phyloP scores from a whole-genome alignment of 2,797 vertebrate species.

The Iguana delicatissima region DNA sequence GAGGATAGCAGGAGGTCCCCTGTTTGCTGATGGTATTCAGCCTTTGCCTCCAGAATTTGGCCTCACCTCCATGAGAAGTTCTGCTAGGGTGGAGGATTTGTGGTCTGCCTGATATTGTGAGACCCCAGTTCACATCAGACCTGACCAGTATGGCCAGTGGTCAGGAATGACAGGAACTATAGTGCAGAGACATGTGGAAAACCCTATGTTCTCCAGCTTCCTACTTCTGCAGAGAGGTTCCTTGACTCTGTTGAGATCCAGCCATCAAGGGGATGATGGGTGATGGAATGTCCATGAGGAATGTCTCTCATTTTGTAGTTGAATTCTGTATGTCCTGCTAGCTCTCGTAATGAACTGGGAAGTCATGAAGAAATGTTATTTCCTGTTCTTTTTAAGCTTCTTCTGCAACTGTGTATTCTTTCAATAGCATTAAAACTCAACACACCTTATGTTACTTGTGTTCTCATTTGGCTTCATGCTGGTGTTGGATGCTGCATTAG shows the following conservation, averaged over 20 bases:
- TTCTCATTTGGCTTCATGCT: neutral
- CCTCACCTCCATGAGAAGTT: neutral
- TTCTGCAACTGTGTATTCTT: neutral
- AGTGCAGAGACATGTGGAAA: neutral
- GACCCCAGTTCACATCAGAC: no score
- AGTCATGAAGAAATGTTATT: neutral
- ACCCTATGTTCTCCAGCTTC: neutral
- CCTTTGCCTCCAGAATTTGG: neutral
- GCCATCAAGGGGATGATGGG: no score
- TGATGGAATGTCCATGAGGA: no score
- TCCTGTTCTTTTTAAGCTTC: neutral
- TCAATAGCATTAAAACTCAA: neutral
- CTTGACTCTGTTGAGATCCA: no score
- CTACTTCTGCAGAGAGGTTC: neutral
- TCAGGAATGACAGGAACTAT: neutral
- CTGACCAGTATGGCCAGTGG: neutral
- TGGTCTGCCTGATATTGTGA: no score
- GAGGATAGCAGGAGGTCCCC: neutral
- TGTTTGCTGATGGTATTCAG: no score
- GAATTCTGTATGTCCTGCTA: no score
- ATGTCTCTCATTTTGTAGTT: no score
- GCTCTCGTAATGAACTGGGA: no score
- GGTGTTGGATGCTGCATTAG: fast-evolving
- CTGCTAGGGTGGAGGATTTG: neutral
- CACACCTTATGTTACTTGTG: neutral